phyloP scores from a whole-genome alignment of 2,113 vertebrate genomes.

The Carassius gibelio region DNA sequence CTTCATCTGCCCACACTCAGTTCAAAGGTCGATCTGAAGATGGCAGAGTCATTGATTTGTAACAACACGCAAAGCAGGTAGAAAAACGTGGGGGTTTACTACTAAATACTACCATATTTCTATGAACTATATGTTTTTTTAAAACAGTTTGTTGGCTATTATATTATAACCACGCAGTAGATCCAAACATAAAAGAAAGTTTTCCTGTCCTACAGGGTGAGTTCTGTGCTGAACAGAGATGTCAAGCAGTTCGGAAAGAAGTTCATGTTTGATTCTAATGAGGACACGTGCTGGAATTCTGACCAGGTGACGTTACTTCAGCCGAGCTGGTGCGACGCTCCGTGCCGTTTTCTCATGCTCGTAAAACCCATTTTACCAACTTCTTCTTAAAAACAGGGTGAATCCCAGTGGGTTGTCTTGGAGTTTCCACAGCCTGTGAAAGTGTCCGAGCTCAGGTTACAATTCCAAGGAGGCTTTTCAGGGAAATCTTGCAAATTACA shows the following conservation, averaged over 20 bases:
- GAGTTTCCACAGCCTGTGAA: conserved; percentile 83
- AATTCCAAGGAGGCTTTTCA: conserved; percentile 96
- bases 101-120: background rate
- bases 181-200: too few species aligned
- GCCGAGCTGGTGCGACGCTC: background rate
- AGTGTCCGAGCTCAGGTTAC: conserved; percentile 81
- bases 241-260: conserved; percentile 91
- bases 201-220: conserved; percentile 79
- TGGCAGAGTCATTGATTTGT: conserved; percentile 83
- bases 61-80: conserved; percentile 81
- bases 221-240: conserved; percentile 88
- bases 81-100: background rate
- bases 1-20: conserved; percentile 40
- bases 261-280: conserved; percentile 86
- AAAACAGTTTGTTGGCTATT: background rate
- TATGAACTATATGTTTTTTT: background rate
- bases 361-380: background rate
- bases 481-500: conserved; percentile 82
- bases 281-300: conserved; percentile 96
- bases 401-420: conserved; percentile 86
- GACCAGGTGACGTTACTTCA: conserved; percentile 80
- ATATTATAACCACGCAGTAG: background rate
- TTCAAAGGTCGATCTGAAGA: conserved; percentile 49
- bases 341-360: background rate
- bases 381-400: conserved; percentile 75